A percentile compares a stretch with the other conserved stretches of the same genome.
Evolutionary conservation across 2,888 invertebrate genomes (phyloP).

Genomic region (Dyspetes luteomarginatus): DNA sequence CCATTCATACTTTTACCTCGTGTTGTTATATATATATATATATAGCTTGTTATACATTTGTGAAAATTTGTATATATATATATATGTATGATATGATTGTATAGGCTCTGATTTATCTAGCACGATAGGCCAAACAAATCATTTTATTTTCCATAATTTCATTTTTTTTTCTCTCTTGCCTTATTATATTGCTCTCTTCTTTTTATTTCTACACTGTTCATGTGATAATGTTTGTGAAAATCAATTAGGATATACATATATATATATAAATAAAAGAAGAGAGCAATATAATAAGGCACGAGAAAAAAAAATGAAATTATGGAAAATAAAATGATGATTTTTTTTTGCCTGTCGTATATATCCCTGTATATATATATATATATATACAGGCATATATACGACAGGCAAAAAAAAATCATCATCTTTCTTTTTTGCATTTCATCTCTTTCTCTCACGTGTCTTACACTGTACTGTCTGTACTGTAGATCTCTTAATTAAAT

Average conservation of each 20-base stretch:
- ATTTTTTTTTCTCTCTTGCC: neutral
- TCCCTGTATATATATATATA: too few relatives aligned
- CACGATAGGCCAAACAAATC: neutral
- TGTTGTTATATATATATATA: slow-evolving; percentile 19
- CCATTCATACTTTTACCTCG: slow-evolving; percentile 50
- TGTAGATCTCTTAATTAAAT: neutral
- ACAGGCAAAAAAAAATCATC: neutral
- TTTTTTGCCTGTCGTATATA: neutral
- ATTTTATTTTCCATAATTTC: neutral
- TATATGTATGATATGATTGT: neutral
- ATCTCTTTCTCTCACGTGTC: neutral
- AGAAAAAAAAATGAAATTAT: neutral
- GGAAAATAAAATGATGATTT: neutral
- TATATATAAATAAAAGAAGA: too few relatives aligned
- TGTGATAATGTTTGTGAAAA: too few relatives aligned
- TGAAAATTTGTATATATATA: slow-evolving; percentile 1
- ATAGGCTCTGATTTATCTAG: too few relatives aligned
- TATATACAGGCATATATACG: neutral
- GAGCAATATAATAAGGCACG: too few relatives aligned
- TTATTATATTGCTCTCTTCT: too few relatives aligned
- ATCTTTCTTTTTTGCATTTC: neutral
- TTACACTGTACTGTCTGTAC: neutral
- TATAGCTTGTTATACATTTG: slow-evolving; percentile 5
- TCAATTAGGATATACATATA: too few relatives aligned
- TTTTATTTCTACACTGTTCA: too few relatives aligned